Base-by-base conservation (phyloP, 1,140 invertebrate genomes). In the Megalonaias nervosa region DNA sequence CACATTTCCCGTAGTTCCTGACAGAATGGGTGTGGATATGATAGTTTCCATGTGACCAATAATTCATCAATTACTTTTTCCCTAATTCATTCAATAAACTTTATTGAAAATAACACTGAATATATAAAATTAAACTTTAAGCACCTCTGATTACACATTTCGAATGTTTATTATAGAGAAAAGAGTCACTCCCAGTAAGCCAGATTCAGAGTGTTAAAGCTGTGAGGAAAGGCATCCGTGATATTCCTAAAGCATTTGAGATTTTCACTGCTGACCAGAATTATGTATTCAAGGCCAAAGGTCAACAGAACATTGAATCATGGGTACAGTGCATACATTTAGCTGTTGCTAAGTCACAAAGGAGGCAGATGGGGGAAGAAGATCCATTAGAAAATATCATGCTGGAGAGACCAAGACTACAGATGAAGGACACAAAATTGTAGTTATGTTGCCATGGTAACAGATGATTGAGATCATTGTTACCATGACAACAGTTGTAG, bases 151-250 rank as follows among this genome's bases (percentile, higher is more conserved):
- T 13, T 21, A 21, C 26, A 67, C 17, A 17, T 31, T 17, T 67
- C 5, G 14, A 23, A 15, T 68, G 77, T 71, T 19, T 65, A 19
- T 81, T 84, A 75, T 78, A 89, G 87, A 84, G 82, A 66, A 86
- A 89, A 79, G 88, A 87, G 71, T 89, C 83, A 61, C 71, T 89
- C 38, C 86, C 89, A 87, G 94, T 98, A 0, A 95, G 97, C 89
- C 95, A 97, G 91, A 97, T 98, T 74, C 93, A 96, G 57, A 97
- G 95, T 80, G 96, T 98, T 1, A 96, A 97, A 89, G 97, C 97
- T 14, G 88, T 93, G 12, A 87, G 95, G 94, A 66, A 93, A 71
- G 96, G 96, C 87, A 85, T 90, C 19, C 87, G 91, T 66, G 88
- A 91, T 81, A 97, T 98, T 86, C 96, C 97, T 15, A 97, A 96